These are phyloP conservation scores for Heterohyrax brucei DNA, from an alignment of 2,797 vertebrate species.

Conservation along the genomic window DNA sequence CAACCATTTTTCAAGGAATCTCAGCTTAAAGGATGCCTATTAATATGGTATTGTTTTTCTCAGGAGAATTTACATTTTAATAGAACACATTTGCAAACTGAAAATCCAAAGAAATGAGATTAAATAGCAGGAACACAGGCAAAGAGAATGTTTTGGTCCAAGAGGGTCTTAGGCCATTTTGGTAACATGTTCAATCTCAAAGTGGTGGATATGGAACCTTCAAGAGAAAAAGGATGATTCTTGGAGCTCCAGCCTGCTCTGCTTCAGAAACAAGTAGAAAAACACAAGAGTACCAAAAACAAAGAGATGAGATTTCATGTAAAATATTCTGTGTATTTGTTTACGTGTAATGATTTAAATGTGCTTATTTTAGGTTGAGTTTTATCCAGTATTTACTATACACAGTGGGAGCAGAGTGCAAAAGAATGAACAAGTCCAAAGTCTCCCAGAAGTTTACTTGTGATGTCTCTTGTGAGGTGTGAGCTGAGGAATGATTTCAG, in stretches of 20 bases:
- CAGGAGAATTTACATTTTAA: slow-evolving; percentile 48
- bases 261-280: slow-evolving; percentile 23
- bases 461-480: neutral
- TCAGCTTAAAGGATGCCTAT: neutral
- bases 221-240: neutral
- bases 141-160: slow-evolving; percentile 13
- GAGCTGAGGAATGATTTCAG: neutral
- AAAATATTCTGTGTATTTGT: neutral
- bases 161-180: neutral
- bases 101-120: neutral
- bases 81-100: neutral
- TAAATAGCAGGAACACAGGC: neutral
- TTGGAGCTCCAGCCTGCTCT: neutral
- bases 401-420: neutral
- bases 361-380: neutral
- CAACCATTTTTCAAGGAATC: neutral
- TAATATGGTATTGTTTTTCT: neutral
- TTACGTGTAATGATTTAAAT: neutral
- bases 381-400: neutral
- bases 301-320: neutral
- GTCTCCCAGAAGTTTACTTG: neutral
- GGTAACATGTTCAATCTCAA: neutral
- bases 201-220: neutral
- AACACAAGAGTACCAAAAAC: neutral
- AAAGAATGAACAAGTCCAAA: neutral